Percentiles rank a stretch among this genome's conserved stretches.
Conservation (phyloP, 1,140 invertebrate species). For the Sycobia sp. region DNA sequence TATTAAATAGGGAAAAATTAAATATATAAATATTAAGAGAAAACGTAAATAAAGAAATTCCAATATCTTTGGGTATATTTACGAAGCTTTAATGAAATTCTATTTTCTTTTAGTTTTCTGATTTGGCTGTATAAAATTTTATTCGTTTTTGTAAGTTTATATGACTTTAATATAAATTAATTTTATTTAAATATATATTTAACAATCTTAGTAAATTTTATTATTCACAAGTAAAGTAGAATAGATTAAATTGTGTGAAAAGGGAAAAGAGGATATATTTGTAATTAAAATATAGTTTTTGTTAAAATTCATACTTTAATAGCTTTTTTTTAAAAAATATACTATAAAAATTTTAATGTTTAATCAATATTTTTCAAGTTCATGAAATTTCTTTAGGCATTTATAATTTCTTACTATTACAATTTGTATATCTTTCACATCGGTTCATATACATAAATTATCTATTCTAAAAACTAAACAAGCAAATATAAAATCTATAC, state of each 20-base stretch:
- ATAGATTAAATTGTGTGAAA: too few species aligned
- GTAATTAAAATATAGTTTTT: background rate
- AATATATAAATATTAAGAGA: too few species aligned
- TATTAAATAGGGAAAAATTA: too few species aligned
- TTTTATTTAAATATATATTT: background rate
- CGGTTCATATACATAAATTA: conserved; percentile 11
- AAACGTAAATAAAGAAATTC: too few species aligned
- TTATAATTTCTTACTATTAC: background rate
- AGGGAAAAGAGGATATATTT: background rate
- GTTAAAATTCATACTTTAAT: conserved; percentile 2
- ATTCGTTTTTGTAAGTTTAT: background rate
- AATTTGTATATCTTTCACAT: background rate
- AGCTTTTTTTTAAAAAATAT: conserved; percentile 24
- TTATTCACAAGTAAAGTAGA: background rate
- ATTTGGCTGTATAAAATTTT: too few species aligned
- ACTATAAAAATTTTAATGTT: conserved; percentile 9
- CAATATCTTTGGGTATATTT: too few species aligned
- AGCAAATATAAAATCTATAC: background rate
- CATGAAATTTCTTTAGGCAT: background rate
- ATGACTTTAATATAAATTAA: background rate
- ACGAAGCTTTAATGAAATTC: too few species aligned
- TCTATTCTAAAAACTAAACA: background rate
- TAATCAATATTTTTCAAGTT: conserved; percentile 5
- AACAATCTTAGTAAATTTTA: background rate
- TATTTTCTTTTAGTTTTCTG: too few species aligned